Percentiles rank a stretch among this genome's conserved stretches.
Conservation (phyloP, 2,797 vertebrate species). For the Masticophis lateralis region DNA sequence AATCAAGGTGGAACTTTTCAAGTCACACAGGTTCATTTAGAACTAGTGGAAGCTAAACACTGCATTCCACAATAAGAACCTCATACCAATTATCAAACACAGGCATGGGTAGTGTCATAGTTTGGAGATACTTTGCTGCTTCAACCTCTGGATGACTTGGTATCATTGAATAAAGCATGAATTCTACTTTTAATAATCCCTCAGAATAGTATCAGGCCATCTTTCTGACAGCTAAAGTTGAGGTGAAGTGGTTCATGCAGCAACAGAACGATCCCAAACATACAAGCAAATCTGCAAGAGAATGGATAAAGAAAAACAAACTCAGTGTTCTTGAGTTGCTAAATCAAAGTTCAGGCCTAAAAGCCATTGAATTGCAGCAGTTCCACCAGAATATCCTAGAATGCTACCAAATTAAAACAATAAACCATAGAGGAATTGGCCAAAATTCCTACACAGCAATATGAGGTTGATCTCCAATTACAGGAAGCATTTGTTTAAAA, state of each 20-base stretch:
- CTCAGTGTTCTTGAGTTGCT: neutral
- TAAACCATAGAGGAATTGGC: neutral
- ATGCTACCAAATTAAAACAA: neutral
- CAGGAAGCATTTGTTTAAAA: neutral
- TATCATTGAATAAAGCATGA: neutral
- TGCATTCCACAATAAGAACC: neutral
- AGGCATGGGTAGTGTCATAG: neutral
- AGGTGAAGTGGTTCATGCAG: neutral
- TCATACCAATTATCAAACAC: neutral
- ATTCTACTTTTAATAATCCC: neutral
- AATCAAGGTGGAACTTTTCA: neutral
- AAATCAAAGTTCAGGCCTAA: neutral
- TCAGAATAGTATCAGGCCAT: neutral
- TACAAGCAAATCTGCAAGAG: neutral
- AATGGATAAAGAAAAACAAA: neutral
- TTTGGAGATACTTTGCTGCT: neutral
- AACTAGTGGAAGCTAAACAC: neutral
- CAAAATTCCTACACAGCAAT: neutral
- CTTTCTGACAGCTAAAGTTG: neutral
- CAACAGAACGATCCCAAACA: neutral
- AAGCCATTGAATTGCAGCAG: neutral
- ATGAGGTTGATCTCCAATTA: neutral
- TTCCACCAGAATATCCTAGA: neutral
- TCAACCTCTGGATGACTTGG: neutral
- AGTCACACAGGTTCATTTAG: neutral